Evolutionary conservation across 2,797 vertebrate genomes (phyloP), one percentile per base, ranked within the genome.

Genomic region (Sebastes minor): DNA sequence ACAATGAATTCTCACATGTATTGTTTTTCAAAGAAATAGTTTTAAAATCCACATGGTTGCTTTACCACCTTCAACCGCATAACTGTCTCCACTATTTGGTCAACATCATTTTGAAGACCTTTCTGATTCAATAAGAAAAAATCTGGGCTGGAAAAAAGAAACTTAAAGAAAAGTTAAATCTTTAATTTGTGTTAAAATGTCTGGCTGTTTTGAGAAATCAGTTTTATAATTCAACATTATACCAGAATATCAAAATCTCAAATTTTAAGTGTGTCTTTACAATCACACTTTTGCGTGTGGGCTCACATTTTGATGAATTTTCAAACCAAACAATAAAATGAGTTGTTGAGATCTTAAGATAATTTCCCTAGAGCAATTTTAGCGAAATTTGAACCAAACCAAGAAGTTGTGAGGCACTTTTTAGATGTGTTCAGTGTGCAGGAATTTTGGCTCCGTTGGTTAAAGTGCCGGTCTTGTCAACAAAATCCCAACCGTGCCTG

Each of bases 111-210:
- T 28, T n/a, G 4, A 4, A 67, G 11, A 28, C 27, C 18, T 52
- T 52, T 67, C 20, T 27, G 35, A 9, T 65, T 46, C 18, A 9
- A 28, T 22, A 22, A 14, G 18, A 4, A 30, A 55, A 53, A 30
- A 28, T 66, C 16, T 6, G 22, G 14, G 8, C 13, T 27, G 28
- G 16, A 46, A 46, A 65, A 46, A 10, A 8, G 18, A 42, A 12
- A 5, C 25, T 12, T 0, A 56, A 56, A 23, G n/a, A 23, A 25
- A 23, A 22, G 9, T 22, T 0, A 23, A 11, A 23, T 22, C 11
- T n/a, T 55, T 23, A 22, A 22, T 22, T 55, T 55, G 22, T 25
- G 55, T 56, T 56, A 23, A 56, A 56, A 23, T 56, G 55, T 56
- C 22, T 56, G 55, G n/a, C 22, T 11, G 20, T 55, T 55, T 55